These are phyloP conservation scores for Epinotia bilunana DNA, from an alignment of 2,888 invertebrate species.

Conservation along the genomic window DNA sequence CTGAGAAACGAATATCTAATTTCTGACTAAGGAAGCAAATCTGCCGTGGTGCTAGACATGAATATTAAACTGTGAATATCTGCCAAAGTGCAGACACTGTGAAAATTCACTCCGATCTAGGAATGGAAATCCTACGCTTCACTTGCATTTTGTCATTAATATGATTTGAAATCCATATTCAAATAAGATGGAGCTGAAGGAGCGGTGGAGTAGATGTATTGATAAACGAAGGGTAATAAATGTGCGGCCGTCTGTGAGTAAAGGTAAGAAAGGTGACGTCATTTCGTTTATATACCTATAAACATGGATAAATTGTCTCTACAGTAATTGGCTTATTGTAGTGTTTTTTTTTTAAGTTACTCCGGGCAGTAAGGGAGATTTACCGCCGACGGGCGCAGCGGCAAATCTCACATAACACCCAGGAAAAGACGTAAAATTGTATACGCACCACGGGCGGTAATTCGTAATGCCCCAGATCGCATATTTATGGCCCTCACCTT, in stretches of 20 bases:
- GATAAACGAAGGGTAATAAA: constrained; percentile 8
- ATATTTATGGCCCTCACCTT: too few relatives aligned
- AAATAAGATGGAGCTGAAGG: constrained; percentile 49
- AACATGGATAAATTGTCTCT: not conserved
- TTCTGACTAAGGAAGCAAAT: constrained; percentile 69
- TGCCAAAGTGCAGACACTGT: constrained; percentile 70
- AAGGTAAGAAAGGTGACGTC: constrained; percentile 4
- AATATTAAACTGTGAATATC: constrained; percentile 77
- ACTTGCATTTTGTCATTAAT: constrained; percentile 74
- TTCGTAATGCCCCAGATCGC: too few relatives aligned
- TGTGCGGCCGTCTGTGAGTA: constrained; percentile 16
- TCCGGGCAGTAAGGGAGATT: too few relatives aligned
- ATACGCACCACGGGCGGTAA: too few relatives aligned
- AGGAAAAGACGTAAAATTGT: too few relatives aligned
- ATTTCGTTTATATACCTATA: constrained; percentile 4
- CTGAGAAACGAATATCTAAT: constrained; percentile 71
- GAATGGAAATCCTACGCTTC: constrained; percentile 74
- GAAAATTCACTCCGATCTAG: constrained; percentile 70
- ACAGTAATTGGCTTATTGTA: too few relatives aligned
- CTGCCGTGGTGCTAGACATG: constrained; percentile 65
- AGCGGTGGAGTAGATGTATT: constrained; percentile 41
- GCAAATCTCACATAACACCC: too few relatives aligned
- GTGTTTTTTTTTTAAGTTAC: too few relatives aligned
- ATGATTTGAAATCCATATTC: constrained; percentile 67
- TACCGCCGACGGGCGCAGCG: too few relatives aligned